These are phyloP conservation scores for Circaetus cinerascens DNA, from an alignment of 2,113 vertebrate genomes.

Conservation along the genomic window DNA sequence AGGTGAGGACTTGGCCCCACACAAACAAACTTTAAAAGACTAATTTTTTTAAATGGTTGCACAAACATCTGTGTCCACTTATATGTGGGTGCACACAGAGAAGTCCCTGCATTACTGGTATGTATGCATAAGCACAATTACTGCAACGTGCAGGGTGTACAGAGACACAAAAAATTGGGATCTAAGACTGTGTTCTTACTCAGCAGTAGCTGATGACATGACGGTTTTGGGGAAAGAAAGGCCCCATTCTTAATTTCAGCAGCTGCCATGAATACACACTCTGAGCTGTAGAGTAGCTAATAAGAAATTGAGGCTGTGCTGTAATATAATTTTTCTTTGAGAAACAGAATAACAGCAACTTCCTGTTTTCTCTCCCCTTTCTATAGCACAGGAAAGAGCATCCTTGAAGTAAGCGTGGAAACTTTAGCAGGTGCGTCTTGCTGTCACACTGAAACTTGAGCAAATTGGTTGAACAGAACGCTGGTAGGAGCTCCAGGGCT, in stretches of 20 bases:
- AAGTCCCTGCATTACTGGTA: background rate
- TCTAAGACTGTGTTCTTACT: background rate
- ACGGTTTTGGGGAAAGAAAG: background rate
- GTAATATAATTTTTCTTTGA: background rate
- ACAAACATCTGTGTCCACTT: background rate
- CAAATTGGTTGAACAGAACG: background rate
- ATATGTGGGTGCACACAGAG: background rate
- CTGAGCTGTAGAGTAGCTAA: background rate
- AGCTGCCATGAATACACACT: background rate
- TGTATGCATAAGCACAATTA: background rate
- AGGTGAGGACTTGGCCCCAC: background rate
- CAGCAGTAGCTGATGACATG: background rate
- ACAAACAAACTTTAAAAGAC: background rate
- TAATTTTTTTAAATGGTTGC: background rate
- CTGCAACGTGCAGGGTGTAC: background rate
- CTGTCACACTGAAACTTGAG: background rate
- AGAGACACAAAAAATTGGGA: background rate
- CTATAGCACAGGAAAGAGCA: slow-evolving; percentile 37
- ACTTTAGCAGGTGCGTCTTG: slow-evolving; percentile 65
- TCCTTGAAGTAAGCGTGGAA: slow-evolving; percentile 6
- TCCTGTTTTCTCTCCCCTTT: background rate
- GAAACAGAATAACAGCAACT: background rate
- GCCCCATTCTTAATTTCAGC: background rate
- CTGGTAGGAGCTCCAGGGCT: background rate
- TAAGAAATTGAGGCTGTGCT: background rate